phyloP scores from a whole-genome alignment of 2,797 vertebrate genomes.

The Harpagifer antarcticus region DNA sequence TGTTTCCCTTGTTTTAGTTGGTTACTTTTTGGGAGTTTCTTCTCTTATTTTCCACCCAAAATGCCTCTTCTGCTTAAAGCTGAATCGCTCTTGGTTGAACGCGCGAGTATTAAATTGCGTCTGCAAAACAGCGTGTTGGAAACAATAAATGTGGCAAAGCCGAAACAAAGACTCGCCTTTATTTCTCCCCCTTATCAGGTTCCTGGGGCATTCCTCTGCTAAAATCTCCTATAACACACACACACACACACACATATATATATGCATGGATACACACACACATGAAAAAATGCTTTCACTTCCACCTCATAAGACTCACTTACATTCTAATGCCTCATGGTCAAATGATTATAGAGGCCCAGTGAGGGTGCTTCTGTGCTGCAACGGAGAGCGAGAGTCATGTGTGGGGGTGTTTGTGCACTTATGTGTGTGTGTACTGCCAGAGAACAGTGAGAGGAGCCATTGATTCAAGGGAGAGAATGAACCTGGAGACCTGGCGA shows the following conservation, averaged over 20 bases:
- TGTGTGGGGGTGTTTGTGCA: constrained; percentile 53
- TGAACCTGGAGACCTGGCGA: constrained; percentile 79
- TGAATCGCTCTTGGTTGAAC: constrained; percentile 35
- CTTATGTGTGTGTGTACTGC: constrained; percentile 40
- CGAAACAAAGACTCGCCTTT: constrained; percentile 74
- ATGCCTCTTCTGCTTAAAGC: constrained; percentile 41
- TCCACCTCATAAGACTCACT: constrained; percentile 71
- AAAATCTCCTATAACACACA: constrained; percentile 48
- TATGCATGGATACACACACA: constrained; percentile 23
- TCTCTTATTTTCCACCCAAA: constrained; percentile 7
- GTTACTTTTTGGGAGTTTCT: constrained; percentile 31
- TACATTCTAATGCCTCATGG: constrained; percentile 80
- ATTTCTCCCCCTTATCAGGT: constrained; percentile 72
- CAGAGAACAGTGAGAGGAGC: constrained; percentile 73
- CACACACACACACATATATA: constrained; percentile 5
- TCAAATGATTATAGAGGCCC: constrained; percentile 85
- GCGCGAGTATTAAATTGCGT: constrained; percentile 69
- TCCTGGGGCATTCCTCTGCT: constrained; percentile 72
- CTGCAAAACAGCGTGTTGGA: constrained; percentile 64
- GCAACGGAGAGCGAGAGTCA: constrained; percentile 44
- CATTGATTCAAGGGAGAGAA: constrained; percentile 76
- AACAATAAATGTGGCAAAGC: constrained; percentile 69
- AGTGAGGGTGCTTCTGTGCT: constrained; percentile 76
- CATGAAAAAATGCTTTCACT: constrained; percentile 30
- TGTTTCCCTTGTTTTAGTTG: constrained; percentile 14